Base-by-base conservation (phyloP, 2,113 vertebrate species). In the Sylvietta virens region DNA sequence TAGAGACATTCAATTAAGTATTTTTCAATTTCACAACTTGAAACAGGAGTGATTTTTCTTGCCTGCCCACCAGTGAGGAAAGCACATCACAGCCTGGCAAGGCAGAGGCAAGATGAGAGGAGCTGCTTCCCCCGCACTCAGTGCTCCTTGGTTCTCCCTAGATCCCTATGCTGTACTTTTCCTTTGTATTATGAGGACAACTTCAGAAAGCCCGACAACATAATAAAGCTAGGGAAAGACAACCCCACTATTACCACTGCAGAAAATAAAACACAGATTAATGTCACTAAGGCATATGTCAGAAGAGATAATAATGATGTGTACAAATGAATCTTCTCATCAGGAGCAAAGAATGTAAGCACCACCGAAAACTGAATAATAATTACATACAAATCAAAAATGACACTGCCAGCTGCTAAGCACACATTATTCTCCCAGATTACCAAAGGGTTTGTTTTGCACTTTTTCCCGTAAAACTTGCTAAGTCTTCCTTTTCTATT, bases 251-350 rank as follows among this genome's bases (percentile, higher is more conserved):
- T 98, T 98, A 98, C 73, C 33, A 73, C 91, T 86, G 95, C 94
- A 98, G 96, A 97, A 98, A 98, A 97, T 97, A 97, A 98, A 98
- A 97, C 97, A 97, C 65, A 95, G 97, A 98, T 97, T 98, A 97
- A 98, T 97, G 97, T 94, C 97, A 95, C 97, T 91, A 97, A 95
- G 60, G 92, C 94, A 83, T 96, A 94, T 74, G 97, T 97, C 97
- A 97, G 94, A 91, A 95, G 92, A 97, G 97, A 97, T 97, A 98
- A 98, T 97, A 94, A 97, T 95, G 97, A 98, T 97, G 96, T 18
- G 31, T 86, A 97, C 96, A 97, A 97, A 98, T 90, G 97, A 97
- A 97, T 96, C 96, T 97, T 95, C 97, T 95, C 93, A 95, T 98
- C 94, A 94, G 80, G 89, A 97, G 95, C 94, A 96, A 97, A 91